Evolutionary conservation across 2,797 vertebrate genomes (phyloP).

Genomic region (Leuciscus waleckii): DNA sequence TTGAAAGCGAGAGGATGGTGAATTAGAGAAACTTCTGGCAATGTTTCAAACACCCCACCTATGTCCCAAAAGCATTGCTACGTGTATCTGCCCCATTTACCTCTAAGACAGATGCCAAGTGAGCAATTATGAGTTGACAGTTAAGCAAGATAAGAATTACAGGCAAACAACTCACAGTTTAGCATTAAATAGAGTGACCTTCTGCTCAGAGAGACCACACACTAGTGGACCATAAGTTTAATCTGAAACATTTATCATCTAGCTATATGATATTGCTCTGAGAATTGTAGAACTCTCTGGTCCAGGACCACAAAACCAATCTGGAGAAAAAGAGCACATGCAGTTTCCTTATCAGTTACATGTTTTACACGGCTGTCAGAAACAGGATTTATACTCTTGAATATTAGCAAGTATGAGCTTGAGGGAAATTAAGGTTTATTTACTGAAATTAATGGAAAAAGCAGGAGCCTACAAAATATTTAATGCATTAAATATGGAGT

Average conservation of each 20-base stretch:
- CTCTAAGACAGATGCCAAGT: conserved; percentile 46
- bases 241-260: neutral
- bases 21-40: conserved; percentile 32
- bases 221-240: neutral
- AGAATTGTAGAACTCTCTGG: neutral
- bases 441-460: neutral
- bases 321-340: neutral
- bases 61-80: conserved; percentile 6
- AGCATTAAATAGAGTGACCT: conserved; percentile 7
- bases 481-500: neutral
- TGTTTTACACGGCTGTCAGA: neutral
- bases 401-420: neutral
- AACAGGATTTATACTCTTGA: neutral
- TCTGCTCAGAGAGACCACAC: neutral
- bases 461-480: neutral
- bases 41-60: conserved; percentile 28
- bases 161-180: conserved; percentile 15
- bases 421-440: neutral
- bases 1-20: conserved; percentile 15
- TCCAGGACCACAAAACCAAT: neutral
- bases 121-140: conserved; percentile 34
- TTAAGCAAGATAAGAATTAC: conserved; percentile 42
- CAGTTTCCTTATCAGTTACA: no score
- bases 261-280: neutral
- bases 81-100: conserved; percentile 13